These are phyloP conservation scores for Autographa pulchrina DNA, from an alignment of 2,888 invertebrate species.

Conservation along the genomic window DNA sequence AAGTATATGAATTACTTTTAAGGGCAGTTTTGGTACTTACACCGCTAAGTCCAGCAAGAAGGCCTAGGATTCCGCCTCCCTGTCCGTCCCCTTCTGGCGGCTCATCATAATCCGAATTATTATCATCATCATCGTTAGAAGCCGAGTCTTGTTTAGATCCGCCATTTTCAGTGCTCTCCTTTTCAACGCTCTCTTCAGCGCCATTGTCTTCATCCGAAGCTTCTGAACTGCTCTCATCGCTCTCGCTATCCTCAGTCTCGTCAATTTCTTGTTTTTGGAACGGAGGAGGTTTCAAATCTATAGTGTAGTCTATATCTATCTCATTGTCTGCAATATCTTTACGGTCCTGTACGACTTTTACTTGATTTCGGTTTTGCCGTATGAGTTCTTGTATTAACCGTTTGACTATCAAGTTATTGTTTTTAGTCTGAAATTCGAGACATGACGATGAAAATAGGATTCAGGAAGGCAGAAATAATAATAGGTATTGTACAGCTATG, in stretches of 20 bases:
- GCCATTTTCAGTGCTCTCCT: constrained; percentile 54
- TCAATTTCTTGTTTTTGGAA: constrained; percentile 74
- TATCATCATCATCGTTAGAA: constrained; percentile 62
- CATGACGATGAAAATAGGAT: not conserved
- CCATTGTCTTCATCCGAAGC: constrained; percentile 63
- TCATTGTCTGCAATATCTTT: constrained; percentile 69
- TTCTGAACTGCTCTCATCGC: constrained; percentile 44
- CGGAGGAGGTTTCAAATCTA: constrained; percentile 66
- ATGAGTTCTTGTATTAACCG: constrained; percentile 45
- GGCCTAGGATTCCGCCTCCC: constrained; percentile 84
- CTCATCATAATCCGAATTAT: constrained; percentile 80
- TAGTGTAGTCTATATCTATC: constrained; percentile 70
- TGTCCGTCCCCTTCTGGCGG: constrained; percentile 83
- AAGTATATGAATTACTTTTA: no score
- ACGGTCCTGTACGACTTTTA: constrained; percentile 57
- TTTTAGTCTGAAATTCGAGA: constrained; percentile 39
- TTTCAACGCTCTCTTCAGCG: constrained; percentile 69
- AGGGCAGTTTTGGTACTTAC: constrained; percentile 67
- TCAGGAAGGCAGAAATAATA: not conserved
- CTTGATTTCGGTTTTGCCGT: constrained; percentile 34
- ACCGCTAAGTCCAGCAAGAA: constrained; percentile 84
- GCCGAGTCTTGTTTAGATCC: constrained; percentile 69
- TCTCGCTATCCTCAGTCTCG: constrained; percentile 57
- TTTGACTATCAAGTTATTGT: constrained; percentile 33
- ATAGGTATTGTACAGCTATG: not conserved